Conservation (phyloP, 1,140 invertebrate genomes). For the Adoxophyes honmai region DNA sequence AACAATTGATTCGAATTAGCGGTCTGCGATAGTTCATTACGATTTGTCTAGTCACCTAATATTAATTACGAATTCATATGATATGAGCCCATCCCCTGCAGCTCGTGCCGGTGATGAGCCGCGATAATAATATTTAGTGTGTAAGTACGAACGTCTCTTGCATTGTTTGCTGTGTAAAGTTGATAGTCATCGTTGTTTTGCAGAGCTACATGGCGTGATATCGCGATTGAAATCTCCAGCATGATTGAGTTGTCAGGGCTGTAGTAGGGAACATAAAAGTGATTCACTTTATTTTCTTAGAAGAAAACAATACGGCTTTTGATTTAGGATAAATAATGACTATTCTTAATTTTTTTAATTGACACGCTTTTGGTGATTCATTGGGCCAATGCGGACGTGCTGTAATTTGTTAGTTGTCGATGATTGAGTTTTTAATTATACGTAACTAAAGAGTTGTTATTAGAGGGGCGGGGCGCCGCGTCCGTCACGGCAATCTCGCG, state of each 20-base stretch:
- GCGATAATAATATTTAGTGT: conserved; percentile 44
- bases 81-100: conserved; percentile 23
- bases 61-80: conserved; percentile 51
- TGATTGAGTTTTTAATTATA: conserved; percentile 74
- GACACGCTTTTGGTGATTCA: conserved; percentile 53
- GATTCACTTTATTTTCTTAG: conserved; percentile 58
- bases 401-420: conserved; percentile 63
- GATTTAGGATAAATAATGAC: conserved; percentile 53
- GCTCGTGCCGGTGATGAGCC: conserved; percentile 39
- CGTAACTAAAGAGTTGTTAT: conserved; percentile 63
- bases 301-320: conserved; percentile 43
- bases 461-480: conserved; percentile 47
- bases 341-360: conserved; percentile 63
- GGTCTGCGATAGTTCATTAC: conserved; percentile 23
- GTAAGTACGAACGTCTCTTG: conserved; percentile 33
- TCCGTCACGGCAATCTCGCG: conserved; percentile 39
- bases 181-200: conserved; percentile 51
- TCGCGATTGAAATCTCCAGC: conserved; percentile 49
- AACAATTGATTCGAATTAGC: conserved; percentile 51
- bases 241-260: conserved; percentile 51
- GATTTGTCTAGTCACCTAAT: conserved; percentile 53
- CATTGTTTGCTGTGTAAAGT: conserved; percentile 42
- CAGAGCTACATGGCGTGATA: conserved; percentile 49
- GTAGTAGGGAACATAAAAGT: conserved; percentile 30
- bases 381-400: conserved; percentile 38